Percentiles rank a stretch among this genome's conserved stretches.
Conservation (phyloP, 1,140 invertebrate species). For the Drosophila serrata region DNA sequence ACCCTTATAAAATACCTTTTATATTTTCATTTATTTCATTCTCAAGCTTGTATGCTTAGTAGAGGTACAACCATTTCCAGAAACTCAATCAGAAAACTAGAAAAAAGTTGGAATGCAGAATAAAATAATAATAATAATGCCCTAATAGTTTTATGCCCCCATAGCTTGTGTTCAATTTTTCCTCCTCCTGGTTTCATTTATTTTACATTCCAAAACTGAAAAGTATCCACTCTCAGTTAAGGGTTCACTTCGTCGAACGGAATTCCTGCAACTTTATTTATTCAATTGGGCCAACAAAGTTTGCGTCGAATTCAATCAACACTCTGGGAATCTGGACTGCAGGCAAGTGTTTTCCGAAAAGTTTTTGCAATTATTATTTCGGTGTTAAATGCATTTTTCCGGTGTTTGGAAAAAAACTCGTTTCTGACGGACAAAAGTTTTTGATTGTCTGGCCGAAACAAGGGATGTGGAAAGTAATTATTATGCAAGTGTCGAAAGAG, state of each 20-base stretch:
- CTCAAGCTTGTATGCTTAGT: background rate
- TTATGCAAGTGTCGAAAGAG: slow-evolving; percentile 53
- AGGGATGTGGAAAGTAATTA: slow-evolving; percentile 54
- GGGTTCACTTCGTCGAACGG: background rate
- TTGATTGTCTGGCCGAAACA: slow-evolving; percentile 50
- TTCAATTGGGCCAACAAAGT: slow-evolving; percentile 46
- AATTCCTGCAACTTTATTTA: slow-evolving; percentile 25
- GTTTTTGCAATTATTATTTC: slow-evolving; percentile 50
- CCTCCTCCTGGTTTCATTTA: too few relatives aligned
- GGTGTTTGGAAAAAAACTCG: slow-evolving; percentile 37
- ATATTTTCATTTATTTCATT: background rate
- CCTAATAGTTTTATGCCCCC: too few relatives aligned
- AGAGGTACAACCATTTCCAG: background rate
- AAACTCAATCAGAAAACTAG: slow-evolving; percentile 33
- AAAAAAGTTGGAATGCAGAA: slow-evolving; percentile 18
- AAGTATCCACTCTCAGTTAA: background rate
- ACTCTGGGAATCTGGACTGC: slow-evolving; percentile 18
- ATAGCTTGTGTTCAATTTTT: slow-evolving; percentile 30
- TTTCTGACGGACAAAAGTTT: slow-evolving; percentile 45
- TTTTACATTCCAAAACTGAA: slow-evolving; percentile 4
- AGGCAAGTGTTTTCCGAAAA: slow-evolving; percentile 34
- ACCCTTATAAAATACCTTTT: background rate
- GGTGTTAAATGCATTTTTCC: slow-evolving; percentile 40
- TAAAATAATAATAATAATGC: too few relatives aligned
- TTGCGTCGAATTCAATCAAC: slow-evolving; percentile 53